Evolutionary conservation across 1,140 invertebrate species (phyloP), one percentile per base, ranked within the genome.

Genomic region (Pachyrhynchus sulphureomaculatus): DNA sequence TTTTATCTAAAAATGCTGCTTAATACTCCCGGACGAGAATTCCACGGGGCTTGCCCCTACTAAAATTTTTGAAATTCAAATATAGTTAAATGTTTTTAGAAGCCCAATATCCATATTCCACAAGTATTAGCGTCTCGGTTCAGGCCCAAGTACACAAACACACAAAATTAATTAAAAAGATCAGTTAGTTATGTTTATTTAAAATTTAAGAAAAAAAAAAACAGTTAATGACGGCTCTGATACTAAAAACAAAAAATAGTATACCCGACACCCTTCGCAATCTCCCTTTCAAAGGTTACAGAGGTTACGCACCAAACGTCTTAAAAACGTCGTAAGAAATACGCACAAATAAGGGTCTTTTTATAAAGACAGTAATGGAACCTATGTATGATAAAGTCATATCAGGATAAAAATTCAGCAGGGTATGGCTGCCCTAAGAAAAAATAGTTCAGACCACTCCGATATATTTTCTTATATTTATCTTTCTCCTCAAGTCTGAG

Each of bases 311-410:
- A 37, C 33, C 23, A 15, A 18, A n/a, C n/a, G 32, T 39, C 32
- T 39, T 39, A 9, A 52, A 37, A 21, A 8, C 10, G 18, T 17
- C 33, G 3, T 32, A 37, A 13, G 15, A 36, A 52, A 45, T 20
- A 12, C 49, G 10, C 33, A 36, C 24, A 52, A 26, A 52, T 23
- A 36, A 2, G 10, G 17, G 8, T 52, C 34, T 37, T 52, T 8
- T n/a, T 52, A 9, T 39, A 36, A 21, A 52, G 36, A 54, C 36
- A 24, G 51, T 41, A 54, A 54, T 42, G 51, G 51, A 48, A 4
- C 24, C 45, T 9, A 13, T 48, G 18, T 42, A 42, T 15, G 24
- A 48, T 12, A 26, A 48, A 54, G 51, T 42, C 51, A 42, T 12
- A 29, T 54, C 21, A 20, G 51, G 36, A 54, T 54, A 41, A 54